A percentile compares a stretch with the other conserved stretches of the same genome.
phyloP scores from a whole-genome alignment of 2,797 vertebrate species.

The Echiichthys vipera region DNA sequence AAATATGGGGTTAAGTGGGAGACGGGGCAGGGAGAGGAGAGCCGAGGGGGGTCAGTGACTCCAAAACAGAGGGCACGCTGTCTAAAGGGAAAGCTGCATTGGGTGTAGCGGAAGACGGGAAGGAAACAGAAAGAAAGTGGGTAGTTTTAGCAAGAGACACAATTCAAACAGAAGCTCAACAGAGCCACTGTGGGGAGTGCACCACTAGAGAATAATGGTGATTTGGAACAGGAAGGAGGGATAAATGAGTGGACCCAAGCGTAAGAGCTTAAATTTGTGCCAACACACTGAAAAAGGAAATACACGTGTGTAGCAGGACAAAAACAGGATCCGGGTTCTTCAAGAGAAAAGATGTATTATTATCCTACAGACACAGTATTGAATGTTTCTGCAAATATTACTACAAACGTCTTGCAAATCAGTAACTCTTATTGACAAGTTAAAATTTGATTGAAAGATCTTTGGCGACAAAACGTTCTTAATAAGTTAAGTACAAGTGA shows the following conservation, averaged over 20 bases:
- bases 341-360: not conserved
- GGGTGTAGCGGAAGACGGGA: slow-evolving; percentile 33
- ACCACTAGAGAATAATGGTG: slow-evolving; percentile 34
- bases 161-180: slow-evolving; percentile 38
- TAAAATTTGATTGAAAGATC: too few species aligned
- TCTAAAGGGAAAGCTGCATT: slow-evolving; percentile 59
- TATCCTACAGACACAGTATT: not conserved
- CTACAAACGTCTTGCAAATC: not conserved
- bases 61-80: slow-evolving; percentile 68
- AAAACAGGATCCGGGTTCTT: not conserved
- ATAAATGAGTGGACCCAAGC: slow-evolving; percentile 21
- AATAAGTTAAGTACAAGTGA: not conserved
- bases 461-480: not conserved
- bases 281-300: not conserved
- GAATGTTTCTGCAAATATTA: not conserved
- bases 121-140: slow-evolving; percentile 12
- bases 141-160: slow-evolving; percentile 36
- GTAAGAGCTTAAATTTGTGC: slow-evolving; percentile 5
- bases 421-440: not conserved
- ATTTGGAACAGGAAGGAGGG: slow-evolving; percentile 14
- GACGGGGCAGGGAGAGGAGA: slow-evolving; percentile 69
- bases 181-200: slow-evolving; percentile 21
- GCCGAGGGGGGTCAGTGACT: slow-evolving; percentile 70
- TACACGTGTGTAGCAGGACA: not conserved
- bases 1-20: slow-evolving; percentile 87